phyloP scores from a whole-genome alignment of 2,797 vertebrate species.

The Lepus oiostolus region DNA sequence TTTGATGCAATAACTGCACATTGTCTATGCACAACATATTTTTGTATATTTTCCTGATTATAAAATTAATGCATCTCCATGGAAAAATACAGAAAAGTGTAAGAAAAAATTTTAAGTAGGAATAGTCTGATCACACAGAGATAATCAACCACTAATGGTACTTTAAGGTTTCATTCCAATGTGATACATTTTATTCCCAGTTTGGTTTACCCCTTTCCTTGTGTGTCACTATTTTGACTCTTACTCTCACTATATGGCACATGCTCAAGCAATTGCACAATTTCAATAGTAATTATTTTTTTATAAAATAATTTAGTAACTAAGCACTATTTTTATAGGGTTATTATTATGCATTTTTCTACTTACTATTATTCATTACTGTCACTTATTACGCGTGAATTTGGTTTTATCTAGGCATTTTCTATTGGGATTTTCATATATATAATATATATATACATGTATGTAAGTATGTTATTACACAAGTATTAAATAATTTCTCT shows the following conservation, averaged over 20 bases:
- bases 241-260: slow-evolving; percentile 3
- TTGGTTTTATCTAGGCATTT: neutral
- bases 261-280: neutral
- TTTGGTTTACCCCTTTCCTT: slow-evolving; percentile 22
- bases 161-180: slow-evolving; percentile 3
- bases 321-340: slow-evolving; percentile 14
- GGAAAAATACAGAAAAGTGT: slow-evolving; percentile 3
- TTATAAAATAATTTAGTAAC: slow-evolving; percentile 57
- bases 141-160: neutral
- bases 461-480: neutral
- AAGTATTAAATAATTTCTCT: slow-evolving; percentile 27
- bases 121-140: slow-evolving; percentile 31
- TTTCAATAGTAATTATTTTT: slow-evolving; percentile 54
- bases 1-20: slow-evolving; percentile 43
- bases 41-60: slow-evolving; percentile 43
- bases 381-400: slow-evolving; percentile 28
- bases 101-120: slow-evolving; percentile 3
- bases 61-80: neutral
- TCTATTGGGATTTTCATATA: slow-evolving; percentile 1
- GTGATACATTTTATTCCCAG: neutral
- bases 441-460: neutral
- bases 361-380: neutral
- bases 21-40: neutral
- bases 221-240: neutral
- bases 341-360: slow-evolving; percentile 41